Evolutionary conservation across 2,113 vertebrate species (phyloP).

Genomic region (Trematocara unimaculatum): DNA sequence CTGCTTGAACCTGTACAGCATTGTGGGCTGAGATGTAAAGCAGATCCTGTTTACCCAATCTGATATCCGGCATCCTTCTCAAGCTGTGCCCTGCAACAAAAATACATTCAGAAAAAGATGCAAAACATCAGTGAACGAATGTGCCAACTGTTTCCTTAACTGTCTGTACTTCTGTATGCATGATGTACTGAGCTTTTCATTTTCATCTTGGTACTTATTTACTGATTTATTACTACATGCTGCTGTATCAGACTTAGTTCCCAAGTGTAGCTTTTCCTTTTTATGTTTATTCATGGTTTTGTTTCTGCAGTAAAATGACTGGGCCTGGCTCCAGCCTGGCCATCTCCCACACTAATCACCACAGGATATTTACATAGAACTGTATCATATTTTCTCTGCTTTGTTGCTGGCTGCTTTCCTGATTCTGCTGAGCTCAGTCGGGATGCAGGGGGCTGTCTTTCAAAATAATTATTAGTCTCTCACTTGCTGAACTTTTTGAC

Average conservation of each 20-base stretch:
- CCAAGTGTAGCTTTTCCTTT: not conserved
- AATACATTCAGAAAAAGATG: not conserved
- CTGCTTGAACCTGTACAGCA: not conserved
- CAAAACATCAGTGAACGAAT: not conserved
- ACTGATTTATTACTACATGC: not conserved
- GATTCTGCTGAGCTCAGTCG: not conserved
- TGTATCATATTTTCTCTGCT: not conserved
- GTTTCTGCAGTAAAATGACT: not conserved
- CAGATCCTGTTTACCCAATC: not conserved
- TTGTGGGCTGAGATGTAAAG: not conserved
- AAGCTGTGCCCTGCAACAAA: not conserved
- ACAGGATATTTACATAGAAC: not conserved
- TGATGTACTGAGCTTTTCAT: not conserved
- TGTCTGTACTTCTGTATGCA: not conserved
- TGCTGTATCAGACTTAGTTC: not conserved
- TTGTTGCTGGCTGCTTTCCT: not conserved
- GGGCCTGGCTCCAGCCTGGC: not conserved
- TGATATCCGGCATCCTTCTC: not conserved
- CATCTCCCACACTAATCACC: not conserved
- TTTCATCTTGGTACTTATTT: not conserved
- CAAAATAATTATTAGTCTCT: not conserved
- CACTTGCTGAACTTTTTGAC: not conserved
- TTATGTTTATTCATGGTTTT: not conserved
- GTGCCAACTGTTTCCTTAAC: not conserved
- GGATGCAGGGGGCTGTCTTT: not conserved